Base-by-base conservation (phyloP, 1,140 invertebrate genomes). In the Drosophila pallidifrons region DNA sequence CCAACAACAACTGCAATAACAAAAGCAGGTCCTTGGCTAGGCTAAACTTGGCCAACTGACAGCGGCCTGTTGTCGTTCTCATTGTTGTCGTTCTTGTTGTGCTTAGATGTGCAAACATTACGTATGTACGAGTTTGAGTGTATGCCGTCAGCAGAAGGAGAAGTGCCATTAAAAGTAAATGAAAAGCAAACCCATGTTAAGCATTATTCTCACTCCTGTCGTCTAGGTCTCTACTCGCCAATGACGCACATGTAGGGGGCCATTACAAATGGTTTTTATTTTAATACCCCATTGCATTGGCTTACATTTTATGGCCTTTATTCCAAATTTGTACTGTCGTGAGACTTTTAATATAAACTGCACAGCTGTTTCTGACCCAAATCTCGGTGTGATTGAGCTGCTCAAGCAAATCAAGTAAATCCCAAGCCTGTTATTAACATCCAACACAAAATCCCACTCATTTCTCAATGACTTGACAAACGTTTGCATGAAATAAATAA, bases 301-400 rank as follows among this genome's bases (percentile, higher is more conserved):
- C 20, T 61, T 30, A 35, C 46, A 32, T 15, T 72, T 77, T 68
- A 69, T 68, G 68, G 64, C 58, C 72, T 78, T 86, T 77, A 77
- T 66, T 79, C 63, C 67, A 83, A 81, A 65, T 67, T 77, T 83
- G 63, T 52, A 81, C 65, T 54, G 55, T 7, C 75, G 80, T 82
- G 80, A 46, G 80, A 82, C 70, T 79, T 79, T 79, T 75, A 67
- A 75, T 64, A 35, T 35, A 30, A 28, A 5, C 52, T 32, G 38
- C 51, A 69, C 81, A 82, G 81, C 71, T 82, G 81, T 79, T 64
- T 47, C 47, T 28, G 15, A 20, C 15, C 15, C 7, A 41, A 20
- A 55, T 15, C 52, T 55, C 13, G 15, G 13, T 43, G 13, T 16
- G n/a, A 47, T 55, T 41, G 8, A 38, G 41, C 46, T 52, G 25